Evolutionary conservation across 1,140 invertebrate species (phyloP), one percentile per base, ranked within the genome.

Genomic region (Luehdorfia chinensis): DNA sequence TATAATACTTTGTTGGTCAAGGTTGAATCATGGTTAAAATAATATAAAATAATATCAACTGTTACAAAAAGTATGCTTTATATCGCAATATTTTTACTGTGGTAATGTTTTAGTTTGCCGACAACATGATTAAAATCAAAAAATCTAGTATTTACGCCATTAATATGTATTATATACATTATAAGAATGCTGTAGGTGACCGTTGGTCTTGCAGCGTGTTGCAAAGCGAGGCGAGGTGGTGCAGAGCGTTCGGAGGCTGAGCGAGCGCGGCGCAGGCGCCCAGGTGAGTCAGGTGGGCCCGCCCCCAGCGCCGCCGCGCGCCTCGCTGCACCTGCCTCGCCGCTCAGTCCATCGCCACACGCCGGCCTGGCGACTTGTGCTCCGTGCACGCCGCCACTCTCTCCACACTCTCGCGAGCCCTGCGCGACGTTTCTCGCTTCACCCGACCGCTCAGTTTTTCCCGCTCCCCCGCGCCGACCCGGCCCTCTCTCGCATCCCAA

Each of bases 341-440:
- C 69, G 69, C 65, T 78, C 81, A 85, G 81, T 85, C 78, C 81
- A 83, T 55, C 67, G 78, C 81, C 72, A 85, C 60, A 81, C 81
- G 78, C 81, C 81, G 77, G 74, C 71, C 66, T 71, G 78, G 81
- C 81, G 81, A 83, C 78, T 79, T 75, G 81, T 83, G 81, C 78
- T 77, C 73, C 70, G 76, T 63, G 77, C 80, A 80, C 77, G 66
- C 68, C 76, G 76, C 75, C 77, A 73, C 77, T 78, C 64, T 78
- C 68, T 75, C 74, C 67, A n/a, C n/a, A n/a, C n/a, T 74, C 72
- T 79, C 74, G 70, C 80, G 75, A 76, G 68, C 66, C 70, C 72
- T 74, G 65, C 67, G 75, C 72, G 72, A 67, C 69, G 66, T 80
- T 72, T 75, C 66, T 78, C 75, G 72, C 76, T 75, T 76, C 59